Evolutionary conservation across 1,140 invertebrate species (phyloP), one percentile per base, ranked within the genome.

Genomic region (Philopotamus ludificatus): DNA sequence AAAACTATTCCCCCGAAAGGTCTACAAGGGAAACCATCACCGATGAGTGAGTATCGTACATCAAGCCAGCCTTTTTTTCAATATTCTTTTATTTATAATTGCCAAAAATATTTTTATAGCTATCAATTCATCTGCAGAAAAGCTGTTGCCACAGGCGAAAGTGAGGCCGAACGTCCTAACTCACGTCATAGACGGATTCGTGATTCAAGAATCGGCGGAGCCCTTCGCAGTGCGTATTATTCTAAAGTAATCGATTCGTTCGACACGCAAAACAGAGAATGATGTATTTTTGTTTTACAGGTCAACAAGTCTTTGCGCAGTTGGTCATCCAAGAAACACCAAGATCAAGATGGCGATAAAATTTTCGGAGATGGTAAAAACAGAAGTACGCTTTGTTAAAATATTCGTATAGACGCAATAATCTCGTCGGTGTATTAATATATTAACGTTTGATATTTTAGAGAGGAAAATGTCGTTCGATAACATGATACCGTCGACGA

Each of bases 151-250:
- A n/a, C 95, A 94, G 77, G 93, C 93, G 0, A 91, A 97, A 86
- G 94, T 97, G 0, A 97, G 97, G 78, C 95, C 95, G 0, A 94
- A 97, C 74, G 92, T 98, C 1, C 80, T 98, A 8, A 98, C 95
- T 0, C 96, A 98, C 75, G 92, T 97, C 1, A 97, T 98, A 62
- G 95, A 97, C 79, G 95, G 95, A 16, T 97, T 95, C 77, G 91
- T 98, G 1, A 98, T 98, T 72, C 94, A 97, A 78, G 96, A 99
- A 83, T 89, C 88, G 0, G 88, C 86, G 1, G 89, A 92, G 81
- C 93, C 94, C 0, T 97, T 97, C 74, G 91, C 93, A 4, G 91
- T 94, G 60, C 90, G 90, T 20, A 22, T 50, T 12, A 18, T 39
- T 57, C n/a, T 21, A 2, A 57, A 1, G 23, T 57, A 34, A 34